phyloP scores from a whole-genome alignment of 64 coral and sea anemone species.

The Actinia equina region DNA sequence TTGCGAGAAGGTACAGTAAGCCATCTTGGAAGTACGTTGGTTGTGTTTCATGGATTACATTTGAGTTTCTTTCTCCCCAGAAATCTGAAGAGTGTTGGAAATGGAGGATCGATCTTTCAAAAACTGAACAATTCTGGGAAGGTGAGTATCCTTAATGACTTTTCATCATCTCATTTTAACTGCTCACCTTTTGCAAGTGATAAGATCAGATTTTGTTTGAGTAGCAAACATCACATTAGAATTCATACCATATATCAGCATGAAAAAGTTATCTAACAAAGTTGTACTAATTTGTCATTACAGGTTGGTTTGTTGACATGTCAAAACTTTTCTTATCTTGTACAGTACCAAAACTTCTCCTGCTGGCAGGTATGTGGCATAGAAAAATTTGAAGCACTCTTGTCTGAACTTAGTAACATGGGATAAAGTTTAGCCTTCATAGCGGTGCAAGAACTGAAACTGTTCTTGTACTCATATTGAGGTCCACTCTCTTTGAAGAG shows the following conservation, averaged over 20 bases:
- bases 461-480: too few relatives aligned
- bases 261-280: too few relatives aligned
- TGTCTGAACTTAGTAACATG: too few relatives aligned
- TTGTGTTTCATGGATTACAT: too few relatives aligned
- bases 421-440: too few relatives aligned
- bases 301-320: slow-evolving; percentile 94
- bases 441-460: too few relatives aligned
- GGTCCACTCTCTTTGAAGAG: too few relatives aligned
- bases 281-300: background rate
- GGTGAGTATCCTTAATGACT: slow-evolving; percentile 38
- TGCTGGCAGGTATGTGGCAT: slow-evolving; percentile 72
- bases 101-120: slow-evolving; percentile 96
- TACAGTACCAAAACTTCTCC: slow-evolving; percentile 76
- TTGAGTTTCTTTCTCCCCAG: background rate
- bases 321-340: slow-evolving; percentile 85
- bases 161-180: background rate
- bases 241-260: too few relatives aligned
- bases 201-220: too few relatives aligned
- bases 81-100: slow-evolving; percentile 33
- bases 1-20: too few relatives aligned
- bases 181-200: too few relatives aligned
- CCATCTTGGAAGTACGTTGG: background rate
- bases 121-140: slow-evolving; percentile 95
- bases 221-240: too few relatives aligned
- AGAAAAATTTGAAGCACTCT: background rate